Percentiles rank a stretch among this genome's conserved stretches.
Evolutionary conservation across 1,140 invertebrate genomes (phyloP).

Genomic region (Mamestra configurata): DNA sequence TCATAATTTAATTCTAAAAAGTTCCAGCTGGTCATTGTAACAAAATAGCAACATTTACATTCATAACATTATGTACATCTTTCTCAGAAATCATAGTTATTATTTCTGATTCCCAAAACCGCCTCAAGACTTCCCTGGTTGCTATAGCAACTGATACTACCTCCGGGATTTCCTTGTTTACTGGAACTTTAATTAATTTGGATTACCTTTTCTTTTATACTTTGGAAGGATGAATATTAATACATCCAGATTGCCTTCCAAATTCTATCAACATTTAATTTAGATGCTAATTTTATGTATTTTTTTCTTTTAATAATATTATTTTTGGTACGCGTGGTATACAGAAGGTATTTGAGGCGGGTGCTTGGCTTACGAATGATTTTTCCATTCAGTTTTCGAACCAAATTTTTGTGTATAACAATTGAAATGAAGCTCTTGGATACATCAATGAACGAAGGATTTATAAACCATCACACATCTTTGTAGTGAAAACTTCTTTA

Average conservation of each 20-base stretch:
- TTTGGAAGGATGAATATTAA: slow-evolving; percentile 42
- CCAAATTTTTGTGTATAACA: no score
- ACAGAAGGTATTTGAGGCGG: not conserved
- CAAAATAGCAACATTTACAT: no score
- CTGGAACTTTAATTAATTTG: slow-evolving; percentile 40
- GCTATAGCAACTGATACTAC: not conserved
- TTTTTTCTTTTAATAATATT: slow-evolving; percentile 22
- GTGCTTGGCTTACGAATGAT: not conserved
- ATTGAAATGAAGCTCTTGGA: no score
- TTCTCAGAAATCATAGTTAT: not conserved
- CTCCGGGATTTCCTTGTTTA: slow-evolving; percentile 31
- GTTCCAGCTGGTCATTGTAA: no score
- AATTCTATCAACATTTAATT: slow-evolving; percentile 48
- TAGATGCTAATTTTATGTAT: slow-evolving; percentile 40
- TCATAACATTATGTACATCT: not conserved
- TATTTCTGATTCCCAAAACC: not conserved
- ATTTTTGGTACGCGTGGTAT: not conserved
- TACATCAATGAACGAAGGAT: no score
- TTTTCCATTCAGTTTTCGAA: no score
- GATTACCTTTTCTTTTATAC: slow-evolving; percentile 39
- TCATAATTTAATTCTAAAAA: no score
- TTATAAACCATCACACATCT: no score
- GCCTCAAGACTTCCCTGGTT: not conserved
- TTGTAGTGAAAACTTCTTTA: no score
- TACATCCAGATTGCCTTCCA: slow-evolving; percentile 42